Percentiles rank a stretch among this genome's conserved stretches.
Evolutionary conservation across 30 jellyfish, hydroid and myxozoan species (phyloP).

Genomic region (Sanderia malayensis): DNA sequence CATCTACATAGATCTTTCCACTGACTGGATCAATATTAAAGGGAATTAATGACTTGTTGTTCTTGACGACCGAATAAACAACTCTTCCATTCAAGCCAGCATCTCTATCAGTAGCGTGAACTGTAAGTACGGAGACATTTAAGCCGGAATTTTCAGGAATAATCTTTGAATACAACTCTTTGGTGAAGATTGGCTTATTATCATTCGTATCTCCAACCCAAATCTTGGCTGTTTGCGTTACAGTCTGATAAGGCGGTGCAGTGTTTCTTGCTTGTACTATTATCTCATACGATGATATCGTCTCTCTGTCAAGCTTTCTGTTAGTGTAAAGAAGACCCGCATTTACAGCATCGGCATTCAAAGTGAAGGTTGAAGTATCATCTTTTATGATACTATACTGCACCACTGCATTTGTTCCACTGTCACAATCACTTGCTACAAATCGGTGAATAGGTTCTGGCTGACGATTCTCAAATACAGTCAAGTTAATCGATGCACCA

Average conservation of each 20-base stretch:
- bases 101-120: slow-evolving; percentile 79
- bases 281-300: slow-evolving; percentile 41
- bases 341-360: slow-evolving; percentile 55
- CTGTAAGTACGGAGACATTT: slow-evolving; percentile 57
- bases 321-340: slow-evolving; percentile 66
- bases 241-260: slow-evolving; percentile 72
- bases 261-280: slow-evolving; percentile 65
- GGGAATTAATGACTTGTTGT: slow-evolving; percentile 38
- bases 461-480: slow-evolving; percentile 68
- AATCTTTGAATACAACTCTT: slow-evolving; percentile 37
- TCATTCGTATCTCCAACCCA: slow-evolving; percentile 82
- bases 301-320: slow-evolving; percentile 74
- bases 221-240: slow-evolving; percentile 68
- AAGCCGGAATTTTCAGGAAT: slow-evolving; percentile 64
- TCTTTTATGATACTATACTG: slow-evolving; percentile 42
- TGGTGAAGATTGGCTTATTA: slow-evolving; percentile 67
- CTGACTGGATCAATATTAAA: slow-evolving; percentile 65
- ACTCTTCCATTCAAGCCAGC: slow-evolving; percentile 72
- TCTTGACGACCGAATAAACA: slow-evolving; percentile 47
- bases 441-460: slow-evolving; percentile 68
- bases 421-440: slow-evolving; percentile 83
- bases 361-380: slow-evolving; percentile 39
- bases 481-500: slow-evolving; percentile 50
- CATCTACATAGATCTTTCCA: slow-evolving; percentile 60
- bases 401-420: slow-evolving; percentile 58